Base-by-base conservation (phyloP, 2,888 invertebrate genomes). In the Drosophila leonis region DNA sequence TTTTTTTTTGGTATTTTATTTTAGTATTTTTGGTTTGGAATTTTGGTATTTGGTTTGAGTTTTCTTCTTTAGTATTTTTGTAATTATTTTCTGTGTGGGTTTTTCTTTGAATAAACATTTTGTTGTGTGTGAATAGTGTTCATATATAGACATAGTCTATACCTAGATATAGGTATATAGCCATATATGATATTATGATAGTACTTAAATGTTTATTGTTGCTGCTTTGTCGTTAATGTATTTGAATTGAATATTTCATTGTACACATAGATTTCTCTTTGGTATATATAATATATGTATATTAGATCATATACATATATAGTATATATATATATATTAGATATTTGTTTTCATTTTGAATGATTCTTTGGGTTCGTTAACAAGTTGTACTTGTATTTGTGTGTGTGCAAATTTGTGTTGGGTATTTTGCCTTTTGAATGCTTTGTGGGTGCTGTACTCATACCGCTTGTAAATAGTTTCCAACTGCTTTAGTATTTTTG, bases 401-500 rank as follows among this genome's bases (percentile, higher is more conserved):
- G 29, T 12, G 29, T 41, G 49, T 59, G 29, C n/a, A n/a, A n/a
- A n/a, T n/a, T n/a, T 65, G 24, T 24, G 24, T 15, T 49, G 13
- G 37, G 27, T 20, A n/a, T 51, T 49, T 39, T 62, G 33, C n/a
- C n/a, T n/a, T n/a, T n/a, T 5, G 31, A 20, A 31, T 49, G 31
- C 8, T 49, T 33, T 49, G n/a, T 56, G 56, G 52, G 39, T 69
- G 51, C 56, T 71, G 42, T 70, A 52, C 33, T 64, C 41, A 55
- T 62, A 56, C 60, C 65, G 51, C 62, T 79, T 77, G 80, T 77
- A 77, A 77, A 77, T 77, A 77, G 80, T 77, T 66, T 70, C 77
- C 75, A 79, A 77, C 79, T 75, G 79, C 27, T 59, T 61, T 57
- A 74, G 61, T 65, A 48, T 61, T 65, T 60, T n/a, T 56, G 37